Evolutionary conservation across 2,113 vertebrate species (phyloP).

Genomic region (Physeter macrocephalus): DNA sequence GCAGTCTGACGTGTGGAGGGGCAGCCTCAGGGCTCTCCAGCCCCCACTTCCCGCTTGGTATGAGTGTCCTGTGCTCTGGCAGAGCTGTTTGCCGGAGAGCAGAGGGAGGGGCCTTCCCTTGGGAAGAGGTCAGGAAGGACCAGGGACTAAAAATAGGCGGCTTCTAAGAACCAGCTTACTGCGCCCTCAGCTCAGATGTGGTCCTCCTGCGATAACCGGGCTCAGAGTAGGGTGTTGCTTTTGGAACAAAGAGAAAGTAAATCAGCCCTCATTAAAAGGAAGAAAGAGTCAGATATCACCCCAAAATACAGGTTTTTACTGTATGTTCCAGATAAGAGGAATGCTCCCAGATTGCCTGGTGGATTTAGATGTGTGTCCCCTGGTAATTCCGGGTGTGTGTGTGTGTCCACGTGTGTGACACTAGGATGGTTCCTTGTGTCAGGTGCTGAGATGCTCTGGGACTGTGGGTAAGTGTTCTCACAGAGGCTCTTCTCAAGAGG

Average conservation of each 20-base stretch:
- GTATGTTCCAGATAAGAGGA: neutral
- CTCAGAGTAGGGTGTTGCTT: neutral
- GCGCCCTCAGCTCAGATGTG: neutral
- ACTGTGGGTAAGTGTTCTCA: neutral
- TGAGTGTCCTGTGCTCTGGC: neutral
- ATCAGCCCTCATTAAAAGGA: neutral
- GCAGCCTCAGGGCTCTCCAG: neutral
- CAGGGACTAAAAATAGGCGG: constrained; percentile 42
- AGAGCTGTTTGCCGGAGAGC: neutral
- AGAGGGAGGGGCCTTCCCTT: neutral
- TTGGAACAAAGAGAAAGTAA: neutral
- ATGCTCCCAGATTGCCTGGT: neutral
- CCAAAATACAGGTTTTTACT: neutral
- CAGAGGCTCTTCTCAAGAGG: neutral
- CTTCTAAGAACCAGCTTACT: constrained; percentile 5
- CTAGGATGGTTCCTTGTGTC: neutral
- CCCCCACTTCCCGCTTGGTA: neutral
- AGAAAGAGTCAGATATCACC: neutral
- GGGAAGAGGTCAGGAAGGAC: constrained; percentile 38
- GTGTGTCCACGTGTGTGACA: neutral
- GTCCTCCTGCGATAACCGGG: neutral
- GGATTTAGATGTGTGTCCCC: neutral
- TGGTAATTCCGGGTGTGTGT: neutral
- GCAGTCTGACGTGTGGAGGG: neutral
- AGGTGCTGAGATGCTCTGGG: neutral